Conservation (phyloP, 2,113 vertebrate species). For the Corythornis madagascariensis region DNA sequence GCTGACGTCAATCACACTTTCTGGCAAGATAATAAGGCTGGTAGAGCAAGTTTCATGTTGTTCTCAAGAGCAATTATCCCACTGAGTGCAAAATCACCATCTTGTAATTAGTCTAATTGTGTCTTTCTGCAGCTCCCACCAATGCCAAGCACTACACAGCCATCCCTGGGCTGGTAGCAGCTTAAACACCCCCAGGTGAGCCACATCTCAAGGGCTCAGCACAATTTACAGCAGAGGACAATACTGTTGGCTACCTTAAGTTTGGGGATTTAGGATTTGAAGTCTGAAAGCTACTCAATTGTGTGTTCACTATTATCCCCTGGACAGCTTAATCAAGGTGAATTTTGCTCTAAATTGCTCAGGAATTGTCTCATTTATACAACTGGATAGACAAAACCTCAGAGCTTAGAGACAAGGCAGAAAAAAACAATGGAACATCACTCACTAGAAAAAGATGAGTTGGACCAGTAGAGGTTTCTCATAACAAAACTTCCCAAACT, state of each 20-base stretch:
- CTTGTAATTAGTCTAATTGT: conserved; percentile 41
- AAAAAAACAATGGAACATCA: neutral
- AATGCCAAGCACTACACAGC: neutral
- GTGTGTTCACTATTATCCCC: neutral
- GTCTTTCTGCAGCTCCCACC: neutral
- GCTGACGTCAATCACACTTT: neutral
- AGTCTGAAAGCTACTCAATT: neutral
- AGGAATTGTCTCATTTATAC: neutral
- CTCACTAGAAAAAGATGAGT: neutral
- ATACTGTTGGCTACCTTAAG: neutral
- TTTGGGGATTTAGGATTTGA: neutral
- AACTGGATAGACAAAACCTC: neutral
- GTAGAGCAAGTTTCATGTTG: conserved; percentile 2
- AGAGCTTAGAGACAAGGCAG: neutral
- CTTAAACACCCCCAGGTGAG: neutral
- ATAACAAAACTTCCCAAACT: neutral
- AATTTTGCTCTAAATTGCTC: neutral
- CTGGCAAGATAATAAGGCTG: conserved; percentile 27
- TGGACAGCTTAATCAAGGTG: neutral
- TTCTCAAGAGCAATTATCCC: conserved; percentile 36
- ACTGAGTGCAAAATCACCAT: conserved; percentile 26
- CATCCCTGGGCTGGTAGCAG: neutral
- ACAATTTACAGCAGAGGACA: neutral
- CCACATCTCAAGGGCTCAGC: neutral
- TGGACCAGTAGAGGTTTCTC: neutral